phyloP scores from a whole-genome alignment of 2,888 invertebrate genomes.

The Ophion costatus region DNA sequence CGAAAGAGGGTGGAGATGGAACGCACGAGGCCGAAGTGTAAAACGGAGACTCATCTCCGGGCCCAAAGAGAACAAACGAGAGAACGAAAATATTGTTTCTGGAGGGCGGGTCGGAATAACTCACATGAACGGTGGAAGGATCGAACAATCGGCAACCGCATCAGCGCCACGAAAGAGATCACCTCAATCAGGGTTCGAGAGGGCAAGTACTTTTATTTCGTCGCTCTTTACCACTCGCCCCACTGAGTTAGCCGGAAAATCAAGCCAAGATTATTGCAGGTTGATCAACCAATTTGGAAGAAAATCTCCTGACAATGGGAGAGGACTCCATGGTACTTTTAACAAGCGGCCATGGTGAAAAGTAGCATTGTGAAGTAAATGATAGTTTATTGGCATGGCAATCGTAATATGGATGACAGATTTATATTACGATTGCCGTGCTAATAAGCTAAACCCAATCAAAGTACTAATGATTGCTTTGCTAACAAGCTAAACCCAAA shows the following conservation, averaged over 20 bases:
- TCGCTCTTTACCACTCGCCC: neutral
- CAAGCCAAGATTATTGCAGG: neutral
- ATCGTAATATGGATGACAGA: neutral
- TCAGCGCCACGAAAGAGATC: neutral
- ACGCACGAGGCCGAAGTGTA: slow-evolving; percentile 46
- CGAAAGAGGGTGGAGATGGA: slow-evolving; percentile 11
- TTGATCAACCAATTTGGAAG: neutral
- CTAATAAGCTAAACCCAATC: neutral
- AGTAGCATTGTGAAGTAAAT: neutral
- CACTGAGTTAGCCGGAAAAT: neutral
- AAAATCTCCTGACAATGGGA: neutral
- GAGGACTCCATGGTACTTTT: neutral
- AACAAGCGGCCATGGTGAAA: neutral
- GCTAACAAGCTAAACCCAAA: no score
- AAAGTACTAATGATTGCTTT: no score
- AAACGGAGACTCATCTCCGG: slow-evolving; percentile 43
- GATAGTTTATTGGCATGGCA: neutral
- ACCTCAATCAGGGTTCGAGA: neutral
- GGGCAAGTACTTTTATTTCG: neutral
- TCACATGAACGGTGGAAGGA: neutral
- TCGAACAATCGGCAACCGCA: neutral
- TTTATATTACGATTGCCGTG: neutral
- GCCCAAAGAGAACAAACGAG: slow-evolving; percentile 31
- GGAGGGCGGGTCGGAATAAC: neutral
- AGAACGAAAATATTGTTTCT: slow-evolving; percentile 11